Conservation (phyloP, 2,888 invertebrate genomes). For the Dynastes grantii region DNA sequence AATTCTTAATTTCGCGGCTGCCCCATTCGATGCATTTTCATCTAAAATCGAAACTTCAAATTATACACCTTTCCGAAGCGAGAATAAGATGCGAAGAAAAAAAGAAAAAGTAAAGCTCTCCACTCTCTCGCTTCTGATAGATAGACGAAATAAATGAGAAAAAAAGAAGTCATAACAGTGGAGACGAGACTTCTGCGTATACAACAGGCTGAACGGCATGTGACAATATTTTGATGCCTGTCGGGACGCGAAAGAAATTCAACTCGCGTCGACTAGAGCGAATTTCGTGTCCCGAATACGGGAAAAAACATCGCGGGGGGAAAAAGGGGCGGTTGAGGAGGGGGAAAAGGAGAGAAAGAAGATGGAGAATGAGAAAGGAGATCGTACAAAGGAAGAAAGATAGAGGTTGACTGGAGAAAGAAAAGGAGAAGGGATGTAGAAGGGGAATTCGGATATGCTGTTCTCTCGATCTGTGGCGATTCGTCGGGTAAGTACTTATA, state of each 20-base stretch:
- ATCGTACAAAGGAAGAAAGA: no score
- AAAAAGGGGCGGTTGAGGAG: not conserved
- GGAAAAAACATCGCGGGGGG: not conserved
- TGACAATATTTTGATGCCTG: slow-evolving; percentile 47
- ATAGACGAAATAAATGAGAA: slow-evolving; percentile 15
- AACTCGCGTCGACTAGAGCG: slow-evolving; percentile 26
- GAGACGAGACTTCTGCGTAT: slow-evolving; percentile 23
- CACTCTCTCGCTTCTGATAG: not conserved
- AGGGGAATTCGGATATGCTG: not conserved
- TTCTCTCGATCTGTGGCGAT: slow-evolving; percentile 1
- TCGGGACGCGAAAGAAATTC: slow-evolving; percentile 29
- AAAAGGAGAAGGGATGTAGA: no score
- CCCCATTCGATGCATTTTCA: no score
- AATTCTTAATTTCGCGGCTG: no score
- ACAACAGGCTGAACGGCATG: slow-evolving; percentile 26
- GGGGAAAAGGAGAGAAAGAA: not conserved
- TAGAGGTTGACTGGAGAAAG: no score
- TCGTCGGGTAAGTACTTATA: not conserved
- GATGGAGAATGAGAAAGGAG: not conserved
- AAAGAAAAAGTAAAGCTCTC: not conserved
- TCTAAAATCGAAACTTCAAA: no score
- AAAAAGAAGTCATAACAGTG: slow-evolving; percentile 31
- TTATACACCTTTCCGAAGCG: no score
- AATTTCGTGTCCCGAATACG: slow-evolving; percentile 28
- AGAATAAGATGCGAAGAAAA: not conserved